Evolutionary conservation across 2,113 vertebrate species (phyloP), one percentile per base, ranked within the genome.

Genomic region (Uropsilus gracilis): DNA sequence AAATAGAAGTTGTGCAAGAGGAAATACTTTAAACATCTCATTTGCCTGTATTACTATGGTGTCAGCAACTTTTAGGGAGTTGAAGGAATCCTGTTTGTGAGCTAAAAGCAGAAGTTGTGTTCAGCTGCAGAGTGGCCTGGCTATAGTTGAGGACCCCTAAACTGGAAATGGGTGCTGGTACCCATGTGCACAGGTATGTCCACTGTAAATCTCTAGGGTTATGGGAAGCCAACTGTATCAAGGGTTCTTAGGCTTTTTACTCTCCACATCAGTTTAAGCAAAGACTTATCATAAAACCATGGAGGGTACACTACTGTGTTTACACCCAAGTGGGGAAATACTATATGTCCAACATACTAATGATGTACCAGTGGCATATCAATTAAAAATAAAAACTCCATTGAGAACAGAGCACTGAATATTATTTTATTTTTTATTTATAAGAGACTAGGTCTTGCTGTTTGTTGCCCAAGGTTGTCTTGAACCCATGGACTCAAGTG

Each of bases 211-310:
- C 46, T 77, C 76, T 20, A 82, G 76, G n/a, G 7, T 55, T 46
- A 68, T 12, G 69, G 48, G 69, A 57, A 84, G 28, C 32, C 44
- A 55, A 32, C 24, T 3, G 39, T 7, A 37, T 55, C 46, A 55
- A 66, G 39, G n/a, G 42, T 86, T 53, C 20, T 55, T 90, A 18
- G 0, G 26, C 26, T 64, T 86, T 93, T 69, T 61, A 64, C 39
- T 78, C 39, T 72, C 83, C 69, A 69, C 37, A 69, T 72, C n/a
- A 88, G 37, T 88, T 94, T 53, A 64, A 76, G 61, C 63, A 93
- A 71, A 95, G 42, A 66, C 26, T 71, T 86, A 34, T 22, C n/a
- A n/a, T n/a, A n/a, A n/a, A n/a, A n/a, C 64, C 39, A 20, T 39
- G 18, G 37, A 39, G 53, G 53, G 18, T 53, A 18, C 50, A 53